Percentiles rank a stretch among this genome's conserved stretches.
phyloP scores from a whole-genome alignment of 2,888 invertebrate genomes.

The Alloplasta piceator region DNA sequence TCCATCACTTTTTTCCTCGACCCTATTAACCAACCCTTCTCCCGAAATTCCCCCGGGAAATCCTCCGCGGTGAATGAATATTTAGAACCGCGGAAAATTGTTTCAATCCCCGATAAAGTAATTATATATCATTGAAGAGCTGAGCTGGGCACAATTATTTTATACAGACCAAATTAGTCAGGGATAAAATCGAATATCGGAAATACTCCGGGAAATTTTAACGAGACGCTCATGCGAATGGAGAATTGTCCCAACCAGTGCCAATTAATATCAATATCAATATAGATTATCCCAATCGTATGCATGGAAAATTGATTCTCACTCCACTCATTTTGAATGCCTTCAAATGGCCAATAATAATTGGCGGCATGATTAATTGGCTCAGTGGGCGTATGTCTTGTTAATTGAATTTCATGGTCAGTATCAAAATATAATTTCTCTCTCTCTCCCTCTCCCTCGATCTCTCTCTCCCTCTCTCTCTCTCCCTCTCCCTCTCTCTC shows the following conservation, averaged over 20 bases:
- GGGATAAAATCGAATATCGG: background rate
- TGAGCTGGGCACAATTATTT: background rate
- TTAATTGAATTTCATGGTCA: slow-evolving; percentile 59
- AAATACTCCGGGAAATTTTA: background rate
- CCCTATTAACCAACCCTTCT: slow-evolving; percentile 43
- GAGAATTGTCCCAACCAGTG: background rate
- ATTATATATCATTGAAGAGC: too few relatives aligned
- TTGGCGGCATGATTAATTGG: slow-evolving; percentile 57
- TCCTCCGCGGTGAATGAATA: background rate
- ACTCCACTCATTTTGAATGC: background rate
- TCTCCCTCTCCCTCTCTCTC: slow-evolving; percentile 1
- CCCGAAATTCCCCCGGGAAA: background rate
- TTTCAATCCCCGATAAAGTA: too few relatives aligned
- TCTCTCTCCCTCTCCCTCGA: slow-evolving; percentile 2
- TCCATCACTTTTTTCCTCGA: slow-evolving; percentile 28
- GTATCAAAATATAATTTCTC: slow-evolving; percentile 44
- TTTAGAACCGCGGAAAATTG: background rate
- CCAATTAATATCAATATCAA: slow-evolving; percentile 31
- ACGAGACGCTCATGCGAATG: too few relatives aligned
- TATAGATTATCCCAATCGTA: slow-evolving; percentile 11
- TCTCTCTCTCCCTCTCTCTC: slow-evolving; percentile 3
- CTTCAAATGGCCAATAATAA: slow-evolving; percentile 49
- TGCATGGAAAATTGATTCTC: slow-evolving; percentile 26
- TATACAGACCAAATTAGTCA: background rate
- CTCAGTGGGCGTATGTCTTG: slow-evolving; percentile 18